phyloP scores from a whole-genome alignment of 2,797 vertebrate genomes.

The Decapterus maruadsi region DNA sequence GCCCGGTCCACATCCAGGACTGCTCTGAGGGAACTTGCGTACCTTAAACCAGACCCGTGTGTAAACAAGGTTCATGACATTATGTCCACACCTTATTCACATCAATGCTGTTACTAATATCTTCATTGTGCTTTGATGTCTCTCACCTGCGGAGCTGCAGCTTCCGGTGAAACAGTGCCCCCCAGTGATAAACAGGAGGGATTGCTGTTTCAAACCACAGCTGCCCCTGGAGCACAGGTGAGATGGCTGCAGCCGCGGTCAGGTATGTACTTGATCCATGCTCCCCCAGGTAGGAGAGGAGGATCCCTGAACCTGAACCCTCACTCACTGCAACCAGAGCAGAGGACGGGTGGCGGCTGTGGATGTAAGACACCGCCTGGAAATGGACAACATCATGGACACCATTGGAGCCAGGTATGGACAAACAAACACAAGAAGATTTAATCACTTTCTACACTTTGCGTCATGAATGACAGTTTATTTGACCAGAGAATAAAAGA shows the following conservation, averaged over 20 bases:
- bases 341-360: constrained; percentile 84
- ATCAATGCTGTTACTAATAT: neutral
- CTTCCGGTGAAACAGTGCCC: constrained; percentile 87
- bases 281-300: constrained; percentile 92
- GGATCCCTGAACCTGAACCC: constrained; percentile 90
- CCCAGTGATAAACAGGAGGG: constrained; percentile 86
- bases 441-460: neutral
- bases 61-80: neutral
- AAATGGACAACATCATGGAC: neutral
- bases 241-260: constrained; percentile 89
- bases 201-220: constrained; percentile 88
- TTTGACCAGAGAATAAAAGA: too few relatives aligned
- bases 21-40: constrained; percentile 83
- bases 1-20: constrained; percentile 80
- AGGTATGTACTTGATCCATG: constrained; percentile 89
- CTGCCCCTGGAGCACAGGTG: constrained; percentile 88
- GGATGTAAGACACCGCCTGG: constrained; percentile 86
- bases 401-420: neutral
- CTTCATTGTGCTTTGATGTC: neutral
- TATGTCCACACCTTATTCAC: neutral
- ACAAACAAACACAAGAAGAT: neutral
- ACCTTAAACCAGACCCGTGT: constrained; percentile 72
- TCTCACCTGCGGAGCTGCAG: constrained; percentile 89
- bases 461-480: too few relatives aligned
- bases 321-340: constrained; percentile 89